Evolutionary conservation across 2,113 vertebrate genomes (phyloP).

Genomic region (Prunella himalayana): DNA sequence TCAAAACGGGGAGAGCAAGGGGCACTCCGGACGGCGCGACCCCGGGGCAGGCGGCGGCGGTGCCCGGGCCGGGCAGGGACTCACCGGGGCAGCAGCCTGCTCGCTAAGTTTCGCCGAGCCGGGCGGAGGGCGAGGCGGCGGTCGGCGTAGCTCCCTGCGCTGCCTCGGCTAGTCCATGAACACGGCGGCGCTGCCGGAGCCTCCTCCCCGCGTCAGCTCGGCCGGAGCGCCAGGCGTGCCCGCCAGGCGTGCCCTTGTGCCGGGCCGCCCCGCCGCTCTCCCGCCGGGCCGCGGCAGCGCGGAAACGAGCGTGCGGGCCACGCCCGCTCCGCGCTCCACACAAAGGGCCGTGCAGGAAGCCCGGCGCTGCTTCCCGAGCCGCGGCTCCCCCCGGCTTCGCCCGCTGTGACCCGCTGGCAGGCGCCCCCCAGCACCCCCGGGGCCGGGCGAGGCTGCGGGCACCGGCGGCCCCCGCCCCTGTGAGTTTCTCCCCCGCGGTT

Average conservation of each 20-base stretch:
- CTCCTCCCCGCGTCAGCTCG: not conserved
- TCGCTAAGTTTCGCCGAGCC: not conserved
- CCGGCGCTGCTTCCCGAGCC: fast-evolving
- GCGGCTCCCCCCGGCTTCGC: fast-evolving
- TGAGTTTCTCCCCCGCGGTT: no score
- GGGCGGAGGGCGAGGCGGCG: not conserved
- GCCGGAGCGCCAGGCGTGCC: not conserved
- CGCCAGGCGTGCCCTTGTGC: not conserved
- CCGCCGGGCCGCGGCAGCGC: not conserved
- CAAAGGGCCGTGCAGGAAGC: not conserved
- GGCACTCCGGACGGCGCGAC: no score
- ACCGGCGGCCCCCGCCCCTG: not conserved
- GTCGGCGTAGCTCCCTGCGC: not conserved
- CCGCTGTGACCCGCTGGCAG: fast-evolving
- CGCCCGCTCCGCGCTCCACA: not conserved
- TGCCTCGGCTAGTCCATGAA: constrained; percentile 2
- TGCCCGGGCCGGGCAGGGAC: not conserved
- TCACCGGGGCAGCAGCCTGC: constrained; percentile 30
- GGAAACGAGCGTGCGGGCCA: not conserved
- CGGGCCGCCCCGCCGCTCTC: not conserved
- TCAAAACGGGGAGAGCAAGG: fast-evolving
- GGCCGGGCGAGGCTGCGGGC: not conserved
- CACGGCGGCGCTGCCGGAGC: not conserved
- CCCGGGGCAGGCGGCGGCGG: not conserved
- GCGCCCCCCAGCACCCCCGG: no score